Evolutionary conservation across 2,797 vertebrate genomes (phyloP).

Genomic region (Channallabes apus): DNA sequence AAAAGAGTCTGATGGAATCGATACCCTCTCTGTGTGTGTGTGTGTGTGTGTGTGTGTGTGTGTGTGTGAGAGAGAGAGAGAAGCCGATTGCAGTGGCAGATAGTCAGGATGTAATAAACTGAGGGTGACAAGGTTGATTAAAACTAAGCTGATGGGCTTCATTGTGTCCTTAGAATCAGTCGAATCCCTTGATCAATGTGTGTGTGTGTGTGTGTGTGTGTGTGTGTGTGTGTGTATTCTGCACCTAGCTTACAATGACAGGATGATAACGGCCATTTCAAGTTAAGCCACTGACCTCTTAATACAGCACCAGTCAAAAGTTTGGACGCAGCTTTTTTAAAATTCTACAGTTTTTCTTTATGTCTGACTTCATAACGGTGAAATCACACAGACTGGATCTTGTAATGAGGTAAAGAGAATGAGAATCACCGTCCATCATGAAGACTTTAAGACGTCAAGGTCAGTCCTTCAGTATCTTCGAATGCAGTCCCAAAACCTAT

Average conservation of each 20-base stretch:
- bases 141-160: conserved; percentile 37
- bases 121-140: conserved; percentile 39
- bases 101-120: conserved; percentile 38
- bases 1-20: conserved; percentile 33
- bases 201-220: conserved; percentile 18
- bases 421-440: too few species aligned
- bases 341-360: too few species aligned
- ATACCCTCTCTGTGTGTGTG: conserved; percentile 14
- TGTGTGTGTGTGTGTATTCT: neutral
- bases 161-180: conserved; percentile 26
- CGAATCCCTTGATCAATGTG: conserved; percentile 16
- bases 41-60: conserved; percentile 5
- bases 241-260: neutral
- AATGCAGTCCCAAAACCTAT: too few species aligned
- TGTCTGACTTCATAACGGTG: too few species aligned
- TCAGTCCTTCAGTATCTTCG: too few species aligned
- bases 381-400: too few species aligned
- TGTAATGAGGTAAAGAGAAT: too few species aligned
- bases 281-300: neutral
- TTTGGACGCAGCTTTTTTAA: too few species aligned
- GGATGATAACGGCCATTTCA: neutral
- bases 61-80: neutral
- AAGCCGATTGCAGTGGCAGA: conserved; percentile 17
- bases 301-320: too few species aligned
- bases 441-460: too few species aligned